Evolutionary conservation across 2,113 vertebrate genomes (phyloP), one percentile per base, ranked within the genome.

Genomic region (Cichladusa arquata): DNA sequence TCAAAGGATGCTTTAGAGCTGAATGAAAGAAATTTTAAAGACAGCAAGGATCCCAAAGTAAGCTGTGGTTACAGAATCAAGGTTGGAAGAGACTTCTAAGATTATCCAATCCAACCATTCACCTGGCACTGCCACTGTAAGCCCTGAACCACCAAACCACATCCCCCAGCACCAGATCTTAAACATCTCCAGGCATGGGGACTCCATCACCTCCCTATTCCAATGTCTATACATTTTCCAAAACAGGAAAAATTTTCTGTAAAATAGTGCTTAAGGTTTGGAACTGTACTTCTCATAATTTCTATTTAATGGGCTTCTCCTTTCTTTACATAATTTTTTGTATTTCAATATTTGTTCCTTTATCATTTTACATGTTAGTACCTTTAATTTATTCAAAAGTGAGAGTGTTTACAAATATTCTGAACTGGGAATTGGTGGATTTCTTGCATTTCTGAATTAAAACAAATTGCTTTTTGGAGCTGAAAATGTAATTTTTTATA

Each of bases 11-110:
- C 10, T 87, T 90, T 81, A 88, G 84, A 87, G 31, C 5, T 45
- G 72, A 93, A 71, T 76, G 38, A 94, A 74, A 82, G 44, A 51
- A 60, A 4, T 79, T 42, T 73, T 36, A 90, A 92, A 73, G 42
- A 80, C 33, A 56, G 5, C 0, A 2, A 77, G 15, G 24, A 64
- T 22, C 33, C 16, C 33, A 29, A 69, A 73, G 8, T 47, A 42
- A 76, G 25, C 10, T 87, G 38, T 36, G 19, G 81, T 38, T 74
- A 48, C 34, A 58, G 20, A 86, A 87, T 45, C 28, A 45, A 36
- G 20, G 12, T 34, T 71, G 17, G 31, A 48, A 50, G 33, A 74
- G 11, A 60, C 19, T 19, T 74, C 19, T 66, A 14, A 45, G 45
- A 29, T 51, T 16, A 53, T 51, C 2, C 28, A 60, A 28, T 53